Conservation (phyloP, 2,113 vertebrate species). For the Pampusana beccarii region DNA sequence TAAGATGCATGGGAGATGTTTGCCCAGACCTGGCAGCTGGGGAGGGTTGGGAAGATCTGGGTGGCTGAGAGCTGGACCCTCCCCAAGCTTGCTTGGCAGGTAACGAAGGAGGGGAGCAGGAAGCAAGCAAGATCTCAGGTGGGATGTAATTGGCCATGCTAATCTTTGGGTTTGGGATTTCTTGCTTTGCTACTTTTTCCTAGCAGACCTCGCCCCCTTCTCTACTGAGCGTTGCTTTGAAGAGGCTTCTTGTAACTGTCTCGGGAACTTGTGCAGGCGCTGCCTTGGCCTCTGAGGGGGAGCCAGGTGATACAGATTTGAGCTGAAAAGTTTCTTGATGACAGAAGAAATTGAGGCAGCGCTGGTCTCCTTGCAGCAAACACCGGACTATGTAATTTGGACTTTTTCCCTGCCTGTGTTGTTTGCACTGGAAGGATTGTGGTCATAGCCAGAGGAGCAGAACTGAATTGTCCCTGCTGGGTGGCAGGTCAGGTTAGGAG, state of each 20-base stretch:
- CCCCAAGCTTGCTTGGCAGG: constrained; percentile 4
- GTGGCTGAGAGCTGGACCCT: background rate
- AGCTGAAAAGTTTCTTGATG: background rate
- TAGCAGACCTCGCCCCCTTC: background rate
- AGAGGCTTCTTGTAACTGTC: background rate
- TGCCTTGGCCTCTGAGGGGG: background rate
- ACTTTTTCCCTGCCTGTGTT: background rate
- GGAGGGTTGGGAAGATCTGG: background rate
- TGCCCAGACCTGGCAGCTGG: background rate
- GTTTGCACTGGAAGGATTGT: background rate
- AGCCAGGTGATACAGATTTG: background rate
- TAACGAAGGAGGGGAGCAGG: constrained; percentile 38
- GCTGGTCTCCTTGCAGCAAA: background rate
- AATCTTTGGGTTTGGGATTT: constrained; percentile 39
- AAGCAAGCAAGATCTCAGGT: background rate
- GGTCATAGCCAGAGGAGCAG: background rate
- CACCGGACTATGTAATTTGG: background rate
- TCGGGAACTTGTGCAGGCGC: background rate
- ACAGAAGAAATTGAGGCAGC: background rate
- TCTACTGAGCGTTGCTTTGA: background rate
- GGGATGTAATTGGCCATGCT: constrained; percentile 24
- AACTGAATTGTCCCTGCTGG: fast-evolving
- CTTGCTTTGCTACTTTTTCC: constrained; percentile 47
- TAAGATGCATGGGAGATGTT: background rate
- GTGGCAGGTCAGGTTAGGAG: background rate